Conservation (phyloP, 2,113 vertebrate genomes). For the Setophaga kirtlandii region DNA sequence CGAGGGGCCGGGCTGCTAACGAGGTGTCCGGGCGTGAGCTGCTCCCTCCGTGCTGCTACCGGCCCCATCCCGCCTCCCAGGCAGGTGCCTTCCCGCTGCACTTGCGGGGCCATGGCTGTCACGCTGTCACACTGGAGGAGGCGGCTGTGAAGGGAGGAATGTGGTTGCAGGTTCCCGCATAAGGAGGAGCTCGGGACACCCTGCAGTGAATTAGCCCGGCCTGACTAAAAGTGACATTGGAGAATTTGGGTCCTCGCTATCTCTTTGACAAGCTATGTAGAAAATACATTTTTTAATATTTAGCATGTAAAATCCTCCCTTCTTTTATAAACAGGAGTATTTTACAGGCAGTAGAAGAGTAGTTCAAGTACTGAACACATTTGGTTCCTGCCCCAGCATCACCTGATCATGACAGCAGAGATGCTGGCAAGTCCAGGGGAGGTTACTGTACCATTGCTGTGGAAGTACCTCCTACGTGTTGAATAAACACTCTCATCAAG, state of each 20-base stretch:
- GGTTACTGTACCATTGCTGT: fast-evolving
- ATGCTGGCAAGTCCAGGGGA: neutral
- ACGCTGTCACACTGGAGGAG: neutral
- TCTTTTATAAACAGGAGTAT: neutral
- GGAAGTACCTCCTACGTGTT: neutral
- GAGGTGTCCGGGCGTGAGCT: neutral
- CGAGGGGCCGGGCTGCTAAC: neutral
- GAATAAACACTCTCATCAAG: neutral
- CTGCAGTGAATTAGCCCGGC: neutral
- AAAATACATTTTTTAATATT: neutral
- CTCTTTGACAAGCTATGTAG: neutral
- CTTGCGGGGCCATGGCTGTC: fast-evolving
- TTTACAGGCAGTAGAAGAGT: neutral
- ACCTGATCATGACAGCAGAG: neutral
- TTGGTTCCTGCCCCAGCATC: neutral
- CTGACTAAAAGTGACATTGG: neutral
- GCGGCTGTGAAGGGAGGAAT: neutral
- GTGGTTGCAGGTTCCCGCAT: neutral
- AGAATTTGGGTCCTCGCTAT: neutral
- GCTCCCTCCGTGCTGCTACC: neutral
- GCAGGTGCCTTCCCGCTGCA: neutral
- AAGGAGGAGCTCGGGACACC: fast-evolving
- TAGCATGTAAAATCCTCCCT: neutral
- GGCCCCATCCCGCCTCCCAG: neutral
- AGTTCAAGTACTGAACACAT: neutral